Evolutionary conservation across 1,140 invertebrate species (phyloP).

Genomic region (Temnothorax curvispinosus): DNA sequence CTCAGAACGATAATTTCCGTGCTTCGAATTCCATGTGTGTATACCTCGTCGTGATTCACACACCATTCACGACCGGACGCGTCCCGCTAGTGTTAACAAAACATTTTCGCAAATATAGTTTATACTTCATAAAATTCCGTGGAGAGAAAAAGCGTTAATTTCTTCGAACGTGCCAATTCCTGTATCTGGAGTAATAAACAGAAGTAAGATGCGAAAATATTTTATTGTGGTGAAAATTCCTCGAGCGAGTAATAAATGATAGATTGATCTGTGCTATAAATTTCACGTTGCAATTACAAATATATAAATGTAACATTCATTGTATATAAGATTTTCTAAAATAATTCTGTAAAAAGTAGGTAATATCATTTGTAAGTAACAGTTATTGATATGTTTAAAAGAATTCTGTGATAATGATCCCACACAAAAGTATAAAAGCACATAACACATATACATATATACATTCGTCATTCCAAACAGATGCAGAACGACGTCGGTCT

Average conservation of each 20-base stretch:
- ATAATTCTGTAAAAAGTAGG: not conserved
- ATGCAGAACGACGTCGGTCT: not conserved
- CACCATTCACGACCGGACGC: constrained; percentile 53
- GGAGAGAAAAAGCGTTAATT: constrained; percentile 22
- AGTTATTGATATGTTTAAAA: not conserved
- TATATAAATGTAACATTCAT: not conserved
- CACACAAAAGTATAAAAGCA: not conserved
- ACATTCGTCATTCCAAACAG: not conserved
- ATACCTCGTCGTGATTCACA: constrained; percentile 54
- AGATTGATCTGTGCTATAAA: not conserved
- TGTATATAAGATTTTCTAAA: not conserved
- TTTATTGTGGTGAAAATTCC: not conserved
- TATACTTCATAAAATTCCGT: constrained; percentile 30
- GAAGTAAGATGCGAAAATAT: not conserved
- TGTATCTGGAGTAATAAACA: constrained; percentile 20
- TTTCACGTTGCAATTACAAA: not conserved
- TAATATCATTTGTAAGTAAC: not conserved
- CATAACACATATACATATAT: not conserved
- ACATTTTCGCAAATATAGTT: constrained; percentile 49
- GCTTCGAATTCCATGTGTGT: constrained; percentile 47
- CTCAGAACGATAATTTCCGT: constrained; percentile 57
- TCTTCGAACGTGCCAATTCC: constrained; percentile 9
- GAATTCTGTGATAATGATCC: not conserved
- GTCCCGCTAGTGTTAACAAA: constrained; percentile 63
- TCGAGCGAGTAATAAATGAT: not conserved